These are phyloP conservation scores for Spea hammondii DNA, from an alignment of 2,797 vertebrate species.

Conservation along the genomic window DNA sequence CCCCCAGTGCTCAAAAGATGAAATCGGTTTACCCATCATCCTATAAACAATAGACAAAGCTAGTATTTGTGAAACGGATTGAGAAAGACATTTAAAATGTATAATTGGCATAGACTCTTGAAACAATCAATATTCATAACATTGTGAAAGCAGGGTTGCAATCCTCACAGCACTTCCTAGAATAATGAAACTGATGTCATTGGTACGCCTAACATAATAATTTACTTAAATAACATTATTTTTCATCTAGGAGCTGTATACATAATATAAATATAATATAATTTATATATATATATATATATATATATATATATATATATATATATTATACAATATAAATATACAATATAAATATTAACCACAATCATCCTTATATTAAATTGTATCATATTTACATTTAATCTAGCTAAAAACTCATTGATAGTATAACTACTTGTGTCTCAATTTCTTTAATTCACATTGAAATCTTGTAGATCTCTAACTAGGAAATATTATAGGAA, in stretches of 20 bases:
- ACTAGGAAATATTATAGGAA: neutral
- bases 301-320: neutral
- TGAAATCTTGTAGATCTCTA: neutral
- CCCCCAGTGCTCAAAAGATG: no score
- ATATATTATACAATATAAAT: neutral
- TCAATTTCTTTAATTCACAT: neutral
- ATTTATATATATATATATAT: no score
- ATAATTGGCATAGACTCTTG: slow-evolving; percentile 26
- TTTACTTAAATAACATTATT: no score
- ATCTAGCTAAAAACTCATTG: neutral
- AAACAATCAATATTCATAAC: slow-evolving; percentile 34
- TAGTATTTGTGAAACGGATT: no score
- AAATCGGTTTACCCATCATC: neutral
- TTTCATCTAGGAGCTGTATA: no score
- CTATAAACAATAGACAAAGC: neutral
- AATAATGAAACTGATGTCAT: slow-evolving; percentile 46
- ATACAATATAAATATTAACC: neutral
- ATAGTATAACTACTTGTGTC: neutral
- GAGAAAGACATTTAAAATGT: slow-evolving; percentile 7
- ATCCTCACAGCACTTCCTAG: slow-evolving; percentile 23
- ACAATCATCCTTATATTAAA: no score
- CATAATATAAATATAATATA: no score
- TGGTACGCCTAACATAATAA: neutral
- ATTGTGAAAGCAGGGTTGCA: slow-evolving; percentile 13
- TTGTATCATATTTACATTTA: neutral